phyloP scores from a whole-genome alignment of 1,140 invertebrate species.

The Lordiphosa stackelbergi region DNA sequence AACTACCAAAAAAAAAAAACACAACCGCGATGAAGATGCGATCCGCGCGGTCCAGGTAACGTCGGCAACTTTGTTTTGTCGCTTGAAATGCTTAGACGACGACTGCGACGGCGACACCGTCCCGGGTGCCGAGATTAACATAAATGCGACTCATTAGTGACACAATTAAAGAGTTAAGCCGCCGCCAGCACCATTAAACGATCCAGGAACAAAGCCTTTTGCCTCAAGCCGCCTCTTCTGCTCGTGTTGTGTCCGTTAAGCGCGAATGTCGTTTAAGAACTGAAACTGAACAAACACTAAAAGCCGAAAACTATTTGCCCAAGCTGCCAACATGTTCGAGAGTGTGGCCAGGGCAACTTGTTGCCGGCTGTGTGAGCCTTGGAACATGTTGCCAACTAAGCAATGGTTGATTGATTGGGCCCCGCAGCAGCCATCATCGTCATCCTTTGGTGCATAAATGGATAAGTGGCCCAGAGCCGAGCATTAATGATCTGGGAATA shows the following conservation, averaged over 20 bases:
- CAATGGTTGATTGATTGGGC: constrained; percentile 16
- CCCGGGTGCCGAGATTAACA: constrained; percentile 69
- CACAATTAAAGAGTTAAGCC: constrained; percentile 67
- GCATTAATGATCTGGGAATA: constrained; percentile 5
- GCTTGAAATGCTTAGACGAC: constrained; percentile 55
- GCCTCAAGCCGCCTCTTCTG: neutral
- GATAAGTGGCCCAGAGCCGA: constrained; percentile 1
- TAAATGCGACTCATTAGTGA: constrained; percentile 74
- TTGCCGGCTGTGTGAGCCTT: neutral
- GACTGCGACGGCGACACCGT: constrained; percentile 4
- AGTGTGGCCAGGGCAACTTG: constrained; percentile 2
- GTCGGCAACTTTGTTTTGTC: constrained; percentile 20
- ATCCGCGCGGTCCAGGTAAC: constrained; percentile 12
- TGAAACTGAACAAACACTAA: constrained; percentile 31
- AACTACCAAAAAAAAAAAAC: constrained; percentile 62
- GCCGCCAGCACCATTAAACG: constrained; percentile 21
- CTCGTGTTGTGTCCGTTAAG: constrained; percentile 27
- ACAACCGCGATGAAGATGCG: constrained; percentile 40
- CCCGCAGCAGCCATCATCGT: constrained; percentile 23
- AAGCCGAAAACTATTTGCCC: constrained; percentile 35
- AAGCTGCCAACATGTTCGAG: constrained; percentile 54
- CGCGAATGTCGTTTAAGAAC: constrained; percentile 61
- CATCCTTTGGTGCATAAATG: constrained; percentile 5
- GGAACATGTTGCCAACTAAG: constrained; percentile 7
- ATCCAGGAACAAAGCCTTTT: constrained; percentile 13